Evolutionary conservation across 2,797 vertebrate genomes (phyloP), one percentile per base, ranked within the genome.

Genomic region (Mormyrops boulengeri): DNA sequence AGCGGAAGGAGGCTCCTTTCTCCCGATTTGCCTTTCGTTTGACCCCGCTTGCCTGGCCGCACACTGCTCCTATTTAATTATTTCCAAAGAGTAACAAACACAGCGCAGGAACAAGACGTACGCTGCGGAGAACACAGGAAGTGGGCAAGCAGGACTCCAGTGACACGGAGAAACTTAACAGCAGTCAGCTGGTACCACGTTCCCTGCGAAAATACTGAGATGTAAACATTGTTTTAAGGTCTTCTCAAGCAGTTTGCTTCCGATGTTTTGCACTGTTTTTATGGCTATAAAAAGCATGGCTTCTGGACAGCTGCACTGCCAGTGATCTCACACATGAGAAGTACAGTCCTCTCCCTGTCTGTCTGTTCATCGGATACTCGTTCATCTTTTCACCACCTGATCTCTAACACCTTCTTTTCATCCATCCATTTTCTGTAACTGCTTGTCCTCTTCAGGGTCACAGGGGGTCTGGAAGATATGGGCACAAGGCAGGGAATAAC

Each of bases 1-100:
- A 90, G 89, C 88, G 92, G 91, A 92, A 49, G 26, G 26, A 19
- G 47, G 85, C 17, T 80, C 57, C 49, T 89, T 85, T 47, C 49
- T 85, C 80, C 77, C 11, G 47, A 47, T 86, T 80, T 86, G 80
- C 77, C 82, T 89, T 89, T 66, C 90, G 47, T 80, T 60, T 89
- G 88, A 90, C 90, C 88, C 80, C 52, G n/a, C 77, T 44, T 80
- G 44, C 55, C 26, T 84, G 49, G 49, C 55, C 38, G 2, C 26
- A 89, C 73, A 88, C 38, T 34, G 85, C 41, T 82, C 87, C 88
- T 77, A 69, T 47, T 88, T 89, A 41, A 69, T 85, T 85, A 53
- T 73, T 82, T 89, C 50, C 53, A 53, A 52, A 69, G 85, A 47
- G 41, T 11, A 77, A 82, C 80, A 41, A 69, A 62, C 60, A 89